A percentile compares a stretch with the other conserved stretches of the same genome.
These are phyloP conservation scores for Sussaba pulchella DNA, from an alignment of 2,888 invertebrate species.

Conservation along the genomic window DNA sequence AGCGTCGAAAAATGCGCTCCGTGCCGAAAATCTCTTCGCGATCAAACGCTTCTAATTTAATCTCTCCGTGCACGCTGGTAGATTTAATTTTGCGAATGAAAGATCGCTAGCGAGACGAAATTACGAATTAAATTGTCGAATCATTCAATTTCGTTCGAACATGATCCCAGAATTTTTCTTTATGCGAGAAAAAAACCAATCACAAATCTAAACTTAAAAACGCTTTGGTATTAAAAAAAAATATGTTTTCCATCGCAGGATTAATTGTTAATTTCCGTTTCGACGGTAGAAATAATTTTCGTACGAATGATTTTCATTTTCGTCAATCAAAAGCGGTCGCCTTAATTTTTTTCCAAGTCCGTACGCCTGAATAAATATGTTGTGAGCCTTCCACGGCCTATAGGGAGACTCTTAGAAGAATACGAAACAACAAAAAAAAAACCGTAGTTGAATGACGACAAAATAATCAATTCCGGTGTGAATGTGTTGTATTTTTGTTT, in stretches of 20 bases:
- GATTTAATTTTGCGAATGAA: not conserved
- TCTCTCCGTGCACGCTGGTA: not conserved
- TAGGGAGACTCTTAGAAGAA: conserved; percentile 51
- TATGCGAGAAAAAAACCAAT: not conserved
- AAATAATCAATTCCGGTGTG: conserved; percentile 9
- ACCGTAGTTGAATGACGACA: conserved; percentile 52
- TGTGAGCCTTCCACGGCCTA: conserved; percentile 63
- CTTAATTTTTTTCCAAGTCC: conserved; percentile 1
- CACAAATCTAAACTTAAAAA: too few relatives aligned
- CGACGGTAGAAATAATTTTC: not conserved
- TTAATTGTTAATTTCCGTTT: not conserved
- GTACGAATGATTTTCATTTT: not conserved
- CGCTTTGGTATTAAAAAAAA: too few relatives aligned
- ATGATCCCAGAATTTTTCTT: not conserved
- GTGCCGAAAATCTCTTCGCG: conserved; percentile 52
- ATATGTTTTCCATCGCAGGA: conserved; percentile 46
- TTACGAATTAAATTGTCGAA: too few relatives aligned
- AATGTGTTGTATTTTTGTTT: conserved; percentile 5
- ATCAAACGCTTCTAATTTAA: conserved; percentile 32
- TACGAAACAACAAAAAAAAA: too few relatives aligned
- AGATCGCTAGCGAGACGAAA: not conserved
- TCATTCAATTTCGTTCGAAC: too few relatives aligned
- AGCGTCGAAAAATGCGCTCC: conserved; percentile 47
- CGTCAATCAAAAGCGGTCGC: not conserved
- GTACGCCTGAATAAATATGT: conserved; percentile 19